phyloP scores from a whole-genome alignment of 2,888 invertebrate species.

The Atethmia centrago region DNA sequence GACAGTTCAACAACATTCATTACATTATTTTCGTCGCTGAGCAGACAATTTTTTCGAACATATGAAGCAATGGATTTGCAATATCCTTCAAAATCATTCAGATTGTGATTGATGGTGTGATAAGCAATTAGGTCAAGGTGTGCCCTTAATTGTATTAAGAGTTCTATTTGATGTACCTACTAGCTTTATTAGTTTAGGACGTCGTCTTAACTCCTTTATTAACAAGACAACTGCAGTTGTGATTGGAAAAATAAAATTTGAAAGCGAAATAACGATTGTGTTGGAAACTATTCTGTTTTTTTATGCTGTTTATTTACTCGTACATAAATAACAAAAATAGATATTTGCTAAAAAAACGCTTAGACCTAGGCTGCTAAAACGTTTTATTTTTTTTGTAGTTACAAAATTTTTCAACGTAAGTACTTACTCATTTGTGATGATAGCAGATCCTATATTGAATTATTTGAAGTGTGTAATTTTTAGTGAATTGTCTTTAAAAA shows the following conservation, averaged over 20 bases:
- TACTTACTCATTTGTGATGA: slow-evolving; percentile 21
- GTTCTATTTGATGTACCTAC: background rate
- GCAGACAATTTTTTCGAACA: no score
- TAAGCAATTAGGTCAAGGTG: background rate
- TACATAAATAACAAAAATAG: background rate
- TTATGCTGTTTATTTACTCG: background rate
- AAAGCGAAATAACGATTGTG: background rate
- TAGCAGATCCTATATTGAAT: slow-evolving; percentile 2
- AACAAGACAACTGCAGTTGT: background rate
- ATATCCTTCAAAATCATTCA: no score
- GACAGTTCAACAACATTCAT: no score
- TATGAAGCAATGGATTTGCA: no score
- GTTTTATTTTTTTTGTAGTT: background rate
- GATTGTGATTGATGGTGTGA: no score
- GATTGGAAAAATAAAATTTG: background rate
- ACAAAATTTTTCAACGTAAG: background rate
- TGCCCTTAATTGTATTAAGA: background rate
- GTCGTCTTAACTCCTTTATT: background rate
- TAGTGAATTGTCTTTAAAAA: background rate
- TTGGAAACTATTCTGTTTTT: background rate
- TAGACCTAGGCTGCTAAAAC: background rate
- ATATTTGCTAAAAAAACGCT: background rate
- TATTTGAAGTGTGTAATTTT: background rate
- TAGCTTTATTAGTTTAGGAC: background rate
- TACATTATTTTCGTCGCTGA: no score